These are phyloP conservation scores for Babyrousa celebensis DNA, from an alignment of 2,797 vertebrate species.

Conservation along the genomic window DNA sequence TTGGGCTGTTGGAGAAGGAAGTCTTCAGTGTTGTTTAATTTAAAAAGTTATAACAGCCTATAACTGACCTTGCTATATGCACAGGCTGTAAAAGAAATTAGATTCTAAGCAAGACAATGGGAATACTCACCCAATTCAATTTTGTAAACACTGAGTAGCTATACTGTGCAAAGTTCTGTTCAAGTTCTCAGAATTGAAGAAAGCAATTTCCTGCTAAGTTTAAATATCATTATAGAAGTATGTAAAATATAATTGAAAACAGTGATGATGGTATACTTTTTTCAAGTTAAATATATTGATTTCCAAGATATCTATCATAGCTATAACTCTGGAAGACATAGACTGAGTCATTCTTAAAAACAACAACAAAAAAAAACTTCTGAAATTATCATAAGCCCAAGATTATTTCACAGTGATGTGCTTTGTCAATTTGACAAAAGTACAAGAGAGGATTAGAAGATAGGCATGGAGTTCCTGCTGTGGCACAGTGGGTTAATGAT, in stretches of 20 bases:
- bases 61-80: background rate
- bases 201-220: background rate
- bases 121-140: background rate
- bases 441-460: background rate
- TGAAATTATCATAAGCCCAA: background rate
- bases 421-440: background rate
- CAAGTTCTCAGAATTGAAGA: conserved; percentile 10
- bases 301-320: background rate
- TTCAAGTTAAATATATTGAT: background rate
- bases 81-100: background rate
- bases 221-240: background rate
- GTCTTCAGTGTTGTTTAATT: background rate
- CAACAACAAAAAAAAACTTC: background rate
- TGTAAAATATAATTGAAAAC: conserved; percentile 18
- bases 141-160: conserved; percentile 6
- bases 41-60: too few species aligned
- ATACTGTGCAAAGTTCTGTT: background rate
- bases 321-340: background rate
- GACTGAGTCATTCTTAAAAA: too few species aligned
- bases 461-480: too few species aligned
- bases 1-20: background rate
- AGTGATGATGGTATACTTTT: background rate
- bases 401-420: background rate
- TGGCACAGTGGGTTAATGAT: too few species aligned
- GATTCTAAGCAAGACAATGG: background rate